Evolutionary conservation across 2,888 invertebrate species (phyloP).

Genomic region (Cryptus armator): DNA sequence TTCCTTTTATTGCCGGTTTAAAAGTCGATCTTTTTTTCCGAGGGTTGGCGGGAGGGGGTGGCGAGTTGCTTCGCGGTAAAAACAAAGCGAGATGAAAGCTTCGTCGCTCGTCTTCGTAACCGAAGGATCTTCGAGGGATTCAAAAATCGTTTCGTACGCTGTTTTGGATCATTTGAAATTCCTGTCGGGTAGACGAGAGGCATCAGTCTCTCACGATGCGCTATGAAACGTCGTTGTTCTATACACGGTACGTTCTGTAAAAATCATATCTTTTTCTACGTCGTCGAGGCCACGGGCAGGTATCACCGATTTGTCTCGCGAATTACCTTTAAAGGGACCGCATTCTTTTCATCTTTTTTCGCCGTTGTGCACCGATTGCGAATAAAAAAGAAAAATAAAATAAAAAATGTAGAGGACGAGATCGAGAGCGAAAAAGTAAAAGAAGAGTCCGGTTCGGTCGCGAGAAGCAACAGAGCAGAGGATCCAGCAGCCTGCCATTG

Average conservation of each 20-base stretch:
- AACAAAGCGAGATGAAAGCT: constrained; percentile 43
- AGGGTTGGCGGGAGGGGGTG: neutral
- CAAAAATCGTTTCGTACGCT: constrained; percentile 80
- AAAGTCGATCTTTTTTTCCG: constrained; percentile 80
- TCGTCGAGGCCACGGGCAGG: constrained; percentile 72
- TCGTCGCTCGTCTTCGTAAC: constrained; percentile 37
- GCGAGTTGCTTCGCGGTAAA: neutral
- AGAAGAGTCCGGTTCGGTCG: constrained; percentile 61
- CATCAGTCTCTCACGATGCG: constrained; percentile 60
- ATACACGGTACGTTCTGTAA: constrained; percentile 30
- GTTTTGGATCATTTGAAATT: constrained; percentile 77
- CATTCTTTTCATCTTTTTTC: neutral
- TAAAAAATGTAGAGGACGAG: constrained; percentile 39
- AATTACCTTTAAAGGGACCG: constrained; percentile 73
- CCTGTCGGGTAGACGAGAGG: constrained; percentile 76
- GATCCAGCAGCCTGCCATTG: constrained; percentile 76
- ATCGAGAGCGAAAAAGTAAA: constrained; percentile 78
- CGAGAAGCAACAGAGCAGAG: constrained; percentile 52
- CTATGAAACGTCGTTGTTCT: constrained; percentile 1
- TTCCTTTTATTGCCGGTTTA: constrained; percentile 84
- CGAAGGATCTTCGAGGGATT: constrained; percentile 74
- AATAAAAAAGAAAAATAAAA: constrained; percentile 36
- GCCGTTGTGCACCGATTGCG: neutral
- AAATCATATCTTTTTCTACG: constrained; percentile 38
- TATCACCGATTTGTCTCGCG: constrained; percentile 79